These are phyloP conservation scores for Pseudomyrmex sp. DNA, from an alignment of 1,140 invertebrate species.

Conservation along the genomic window DNA sequence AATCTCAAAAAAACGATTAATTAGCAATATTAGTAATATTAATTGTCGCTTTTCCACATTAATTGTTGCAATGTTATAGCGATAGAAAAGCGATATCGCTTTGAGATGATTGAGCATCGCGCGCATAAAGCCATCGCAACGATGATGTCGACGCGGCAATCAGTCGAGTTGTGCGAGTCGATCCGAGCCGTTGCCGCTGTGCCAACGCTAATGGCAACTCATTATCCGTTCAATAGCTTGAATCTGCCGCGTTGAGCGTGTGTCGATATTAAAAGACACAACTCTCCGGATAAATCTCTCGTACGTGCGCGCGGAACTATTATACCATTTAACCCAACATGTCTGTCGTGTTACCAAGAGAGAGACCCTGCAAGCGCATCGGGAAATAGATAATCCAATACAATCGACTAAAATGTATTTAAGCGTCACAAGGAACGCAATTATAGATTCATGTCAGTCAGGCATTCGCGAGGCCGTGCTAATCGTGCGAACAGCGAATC, in stretches of 20 bases:
- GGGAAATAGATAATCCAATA: conserved; percentile 67
- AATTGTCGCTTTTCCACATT: conserved; percentile 10
- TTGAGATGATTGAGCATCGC: neutral
- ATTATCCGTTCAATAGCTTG: conserved; percentile 43
- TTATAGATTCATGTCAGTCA: conserved; percentile 71
- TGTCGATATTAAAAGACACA: conserved; percentile 58
- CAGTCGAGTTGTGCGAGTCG: conserved; percentile 25
- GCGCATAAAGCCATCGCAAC: conserved; percentile 3
- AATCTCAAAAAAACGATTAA: neutral
- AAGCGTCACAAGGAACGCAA: conserved; percentile 69
- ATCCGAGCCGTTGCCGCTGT: conserved; percentile 10
- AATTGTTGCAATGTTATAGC: conserved; percentile 6
- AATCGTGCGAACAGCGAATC: conserved; percentile 37
- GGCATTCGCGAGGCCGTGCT: conserved; percentile 57
- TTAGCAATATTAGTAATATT: too few relatives aligned
- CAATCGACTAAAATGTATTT: conserved; percentile 69
- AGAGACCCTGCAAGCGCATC: conserved; percentile 46
- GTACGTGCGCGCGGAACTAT: conserved; percentile 24
- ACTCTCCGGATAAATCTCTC: conserved; percentile 30
- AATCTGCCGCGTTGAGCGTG: conserved; percentile 19
- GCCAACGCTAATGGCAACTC: conserved; percentile 43
- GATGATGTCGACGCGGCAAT: conserved; percentile 13
- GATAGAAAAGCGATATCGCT: conserved; percentile 21
- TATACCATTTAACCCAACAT: conserved; percentile 42
- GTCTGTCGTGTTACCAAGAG: conserved; percentile 41